Percentiles rank a stretch among this genome's conserved stretches.
Conservation (phyloP, 2,888 invertebrate genomes). For the Rhamphomyia laevipes region DNA sequence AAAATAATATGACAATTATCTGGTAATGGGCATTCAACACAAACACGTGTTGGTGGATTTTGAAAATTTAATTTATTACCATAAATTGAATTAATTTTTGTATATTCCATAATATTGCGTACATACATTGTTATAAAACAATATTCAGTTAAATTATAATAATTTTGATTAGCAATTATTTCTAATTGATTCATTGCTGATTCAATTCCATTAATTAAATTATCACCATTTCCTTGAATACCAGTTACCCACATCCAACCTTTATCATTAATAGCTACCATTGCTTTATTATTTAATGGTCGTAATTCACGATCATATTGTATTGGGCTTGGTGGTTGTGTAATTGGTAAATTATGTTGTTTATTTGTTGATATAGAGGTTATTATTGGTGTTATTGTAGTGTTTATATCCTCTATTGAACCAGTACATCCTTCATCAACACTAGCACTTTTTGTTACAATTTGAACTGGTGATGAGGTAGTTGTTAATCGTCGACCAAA, state of each 20-base stretch:
- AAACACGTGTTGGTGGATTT: constrained; percentile 78
- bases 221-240: constrained; percentile 56
- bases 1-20: constrained; percentile 59
- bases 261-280: constrained; percentile 52
- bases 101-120: constrained; percentile 69
- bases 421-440: constrained; percentile 31
- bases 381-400: background rate
- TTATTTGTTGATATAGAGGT: background rate
- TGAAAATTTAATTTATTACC: constrained; percentile 56
- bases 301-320: constrained; percentile 46
- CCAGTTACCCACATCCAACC: constrained; percentile 83
- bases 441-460: constrained; percentile 37
- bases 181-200: constrained; percentile 65
- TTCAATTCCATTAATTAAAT: constrained; percentile 52
- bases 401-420: background rate
- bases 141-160: constrained; percentile 48
- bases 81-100: constrained; percentile 66
- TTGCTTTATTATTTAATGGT: constrained; percentile 48
- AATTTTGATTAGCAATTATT: constrained; percentile 30
- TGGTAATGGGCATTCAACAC: constrained; percentile 68
- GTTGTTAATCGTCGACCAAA: constrained; percentile 33
- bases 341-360: constrained; percentile 15
- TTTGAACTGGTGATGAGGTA: constrained; percentile 31
- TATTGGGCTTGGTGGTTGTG: constrained; percentile 36
- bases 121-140: constrained; percentile 78